Base-by-base conservation (phyloP, 2,888 invertebrate species). In the Oscheius onirici region DNA sequence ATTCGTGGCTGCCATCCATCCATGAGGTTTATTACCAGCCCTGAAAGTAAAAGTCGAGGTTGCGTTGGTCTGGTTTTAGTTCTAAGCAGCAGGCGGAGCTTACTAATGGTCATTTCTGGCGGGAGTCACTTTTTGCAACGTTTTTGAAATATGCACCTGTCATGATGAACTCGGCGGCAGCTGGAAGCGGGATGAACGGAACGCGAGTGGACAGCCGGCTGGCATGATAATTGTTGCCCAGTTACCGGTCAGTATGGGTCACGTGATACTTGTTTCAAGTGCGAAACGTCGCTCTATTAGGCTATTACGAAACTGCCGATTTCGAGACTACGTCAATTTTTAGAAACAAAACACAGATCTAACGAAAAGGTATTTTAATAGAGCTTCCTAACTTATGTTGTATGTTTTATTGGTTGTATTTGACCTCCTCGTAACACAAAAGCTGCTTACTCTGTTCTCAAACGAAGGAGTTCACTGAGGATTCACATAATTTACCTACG, bases 1-100 rank as follows among this genome's bases (percentile, higher is more conserved):
- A 24, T 26, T 63, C 63, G 46, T 63, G 49, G 49, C 34, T 49
- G 63, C 63, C 63, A 63, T 63, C 63, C 63, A 63, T 63, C 63
- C 63, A 63, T 63, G 13, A 49, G 34, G n/a, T 28, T 46, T 24
- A n/a, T 44, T 63, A 28, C 63, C 49, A 17, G 63, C 63, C 63
- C 63, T 63, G 20, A 34, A 63, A n/a, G n/a, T n/a, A n/a, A 46
- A 10, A 44, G 26, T 6, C 3, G 34, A 11, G 13, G 17, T 41
- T 3, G 11, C 17, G 22, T 15, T 15, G 41, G 22, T 58, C 34
- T 34, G 34, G n/a, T n/a, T n/a, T 8, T 8, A 34, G 8, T 34
- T 34, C 8, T 34, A 6, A 41, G 34, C 58, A 58, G 17, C 41
- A 41, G 58, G 58, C 58, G 58, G 58, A 17, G 17, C 17, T 58